Conservation (phyloP, 2,113 vertebrate species). For the Mus pahari region DNA sequence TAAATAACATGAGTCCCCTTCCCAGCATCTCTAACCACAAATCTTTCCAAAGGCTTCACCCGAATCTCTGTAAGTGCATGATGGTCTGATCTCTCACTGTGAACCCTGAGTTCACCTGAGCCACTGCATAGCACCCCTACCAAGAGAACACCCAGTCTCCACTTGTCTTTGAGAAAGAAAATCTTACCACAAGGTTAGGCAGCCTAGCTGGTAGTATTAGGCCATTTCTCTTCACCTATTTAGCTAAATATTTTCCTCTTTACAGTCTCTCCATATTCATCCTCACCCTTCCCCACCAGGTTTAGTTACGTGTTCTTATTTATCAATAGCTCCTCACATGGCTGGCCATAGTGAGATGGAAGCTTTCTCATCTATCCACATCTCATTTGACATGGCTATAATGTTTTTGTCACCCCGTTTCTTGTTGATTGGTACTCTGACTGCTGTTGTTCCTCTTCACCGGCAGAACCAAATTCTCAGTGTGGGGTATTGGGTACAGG, state of each 20-base stretch:
- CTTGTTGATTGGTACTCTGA: background rate
- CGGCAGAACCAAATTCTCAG: background rate
- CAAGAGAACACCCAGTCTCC: background rate
- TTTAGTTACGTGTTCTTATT: background rate
- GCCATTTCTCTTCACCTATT: background rate
- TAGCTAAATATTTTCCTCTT: background rate
- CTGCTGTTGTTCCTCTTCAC: background rate
- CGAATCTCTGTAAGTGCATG: background rate
- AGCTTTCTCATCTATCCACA: background rate
- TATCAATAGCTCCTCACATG: background rate
- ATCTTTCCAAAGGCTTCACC: background rate
- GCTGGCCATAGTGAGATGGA: background rate
- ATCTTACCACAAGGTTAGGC: background rate
- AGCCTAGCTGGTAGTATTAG: background rate
- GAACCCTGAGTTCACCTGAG: background rate
- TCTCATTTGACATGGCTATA: background rate
- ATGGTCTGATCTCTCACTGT: background rate
- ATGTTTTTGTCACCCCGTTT: background rate
- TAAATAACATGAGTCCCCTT: background rate
- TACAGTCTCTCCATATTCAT: background rate
- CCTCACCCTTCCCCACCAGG: background rate
- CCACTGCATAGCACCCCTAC: background rate
- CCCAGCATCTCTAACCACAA: background rate
- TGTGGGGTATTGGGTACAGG: accelerated
- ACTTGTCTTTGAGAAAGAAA: slow-evolving; percentile 3